Evolutionary conservation across 2,113 vertebrate species (phyloP).

Genomic region (Tragelaphus buxtoni): DNA sequence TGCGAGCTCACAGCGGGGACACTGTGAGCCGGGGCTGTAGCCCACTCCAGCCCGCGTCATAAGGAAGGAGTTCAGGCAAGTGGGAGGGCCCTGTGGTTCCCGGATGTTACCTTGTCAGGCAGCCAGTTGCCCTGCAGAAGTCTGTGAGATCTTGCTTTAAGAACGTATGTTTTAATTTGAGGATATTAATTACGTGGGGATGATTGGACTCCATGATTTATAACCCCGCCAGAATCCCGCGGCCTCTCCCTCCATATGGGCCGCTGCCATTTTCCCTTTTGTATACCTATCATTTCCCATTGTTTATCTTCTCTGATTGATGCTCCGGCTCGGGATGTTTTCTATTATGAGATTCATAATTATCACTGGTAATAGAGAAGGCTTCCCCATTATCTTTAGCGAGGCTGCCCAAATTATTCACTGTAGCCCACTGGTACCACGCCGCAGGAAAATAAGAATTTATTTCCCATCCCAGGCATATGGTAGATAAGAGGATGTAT

Average conservation of each 20-base stretch:
- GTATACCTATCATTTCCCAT: constrained; percentile 82
- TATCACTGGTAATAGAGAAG: constrained; percentile 86
- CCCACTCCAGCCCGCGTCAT: background rate
- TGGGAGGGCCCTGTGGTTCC: constrained; percentile 29
- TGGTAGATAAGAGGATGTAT: constrained; percentile 88
- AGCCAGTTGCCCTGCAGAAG: constrained; percentile 17
- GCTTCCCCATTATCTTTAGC: constrained; percentile 82
- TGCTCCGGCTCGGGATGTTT: constrained; percentile 79
- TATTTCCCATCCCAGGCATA: constrained; percentile 84
- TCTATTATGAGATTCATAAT: constrained; percentile 88
- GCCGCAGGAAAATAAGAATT: constrained; percentile 83
- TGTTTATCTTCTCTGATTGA: constrained; percentile 87
- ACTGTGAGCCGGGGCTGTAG: background rate
- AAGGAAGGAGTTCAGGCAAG: constrained; percentile 35
- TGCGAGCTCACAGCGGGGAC: background rate
- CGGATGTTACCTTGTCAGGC: constrained; percentile 11
- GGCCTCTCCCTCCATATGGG: constrained; percentile 74
- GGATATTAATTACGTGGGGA: constrained; percentile 81
- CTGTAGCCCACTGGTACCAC: constrained; percentile 78
- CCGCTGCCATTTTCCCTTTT: constrained; percentile 78
- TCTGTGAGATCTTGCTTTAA: constrained; percentile 54
- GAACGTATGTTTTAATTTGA: constrained; percentile 82
- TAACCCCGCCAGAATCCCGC: constrained; percentile 71
- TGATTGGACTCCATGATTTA: constrained; percentile 81
- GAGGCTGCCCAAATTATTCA: constrained; percentile 85